Evolutionary conservation across 2,113 vertebrate species (phyloP).

Genomic region (Recurvirostra avosetta): DNA sequence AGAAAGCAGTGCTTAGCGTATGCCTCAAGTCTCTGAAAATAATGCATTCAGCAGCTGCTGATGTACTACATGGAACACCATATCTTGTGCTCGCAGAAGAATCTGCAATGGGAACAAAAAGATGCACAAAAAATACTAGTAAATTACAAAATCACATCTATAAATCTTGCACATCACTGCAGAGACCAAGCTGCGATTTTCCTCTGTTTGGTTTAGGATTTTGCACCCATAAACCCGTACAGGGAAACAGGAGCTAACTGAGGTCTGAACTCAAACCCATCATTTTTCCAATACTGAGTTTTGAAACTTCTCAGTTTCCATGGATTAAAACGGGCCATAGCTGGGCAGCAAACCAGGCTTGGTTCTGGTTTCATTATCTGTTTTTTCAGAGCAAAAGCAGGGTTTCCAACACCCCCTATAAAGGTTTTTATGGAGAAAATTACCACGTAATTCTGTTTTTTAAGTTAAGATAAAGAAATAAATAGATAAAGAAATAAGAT

Average conservation of each 20-base stretch:
- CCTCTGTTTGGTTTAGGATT: not conserved
- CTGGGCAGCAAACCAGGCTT: not conserved
- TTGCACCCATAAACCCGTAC: not conserved
- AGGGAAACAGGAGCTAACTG: not conserved
- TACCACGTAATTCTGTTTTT: not conserved
- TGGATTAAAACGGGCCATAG: not conserved
- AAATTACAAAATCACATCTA: not conserved
- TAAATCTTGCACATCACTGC: not conserved
- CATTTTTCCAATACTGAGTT: not conserved
- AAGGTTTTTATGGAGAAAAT: not conserved
- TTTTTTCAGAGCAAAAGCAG: not conserved
- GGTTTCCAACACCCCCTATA: not conserved
- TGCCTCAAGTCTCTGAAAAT: not conserved
- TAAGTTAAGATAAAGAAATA: not conserved
- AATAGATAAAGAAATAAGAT: not conserved
- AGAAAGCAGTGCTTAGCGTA: not conserved
- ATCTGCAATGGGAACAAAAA: not conserved
- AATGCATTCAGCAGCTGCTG: not conserved
- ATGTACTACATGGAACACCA: not conserved
- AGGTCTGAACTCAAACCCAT: fast-evolving
- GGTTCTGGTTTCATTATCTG: not conserved
- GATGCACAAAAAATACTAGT: not conserved
- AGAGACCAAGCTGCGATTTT: not conserved
- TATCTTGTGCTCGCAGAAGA: not conserved
- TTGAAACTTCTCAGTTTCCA: not conserved